Percentiles rank a stretch among this genome's conserved stretches.
Conservation (phyloP, 2,113 vertebrate species). For the Mus pahari region DNA sequence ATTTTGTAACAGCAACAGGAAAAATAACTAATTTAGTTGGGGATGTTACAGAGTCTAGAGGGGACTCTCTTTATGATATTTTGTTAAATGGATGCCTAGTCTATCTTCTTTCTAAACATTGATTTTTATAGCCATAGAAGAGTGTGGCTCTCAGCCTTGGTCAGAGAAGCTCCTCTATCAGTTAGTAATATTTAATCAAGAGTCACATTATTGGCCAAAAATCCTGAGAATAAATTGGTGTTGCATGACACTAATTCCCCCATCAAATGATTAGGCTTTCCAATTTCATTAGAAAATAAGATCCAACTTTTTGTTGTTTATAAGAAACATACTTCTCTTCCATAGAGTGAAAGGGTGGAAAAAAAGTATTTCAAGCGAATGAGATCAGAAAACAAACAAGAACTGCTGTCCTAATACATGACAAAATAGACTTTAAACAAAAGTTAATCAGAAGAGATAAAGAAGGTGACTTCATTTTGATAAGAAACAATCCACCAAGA, state of each 20-base stretch:
- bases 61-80: background rate
- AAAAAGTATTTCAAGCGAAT: background rate
- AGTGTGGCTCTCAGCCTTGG: background rate
- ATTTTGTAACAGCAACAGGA: background rate
- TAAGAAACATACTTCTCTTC: background rate
- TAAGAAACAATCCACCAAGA: background rate
- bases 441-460: background rate
- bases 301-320: background rate
- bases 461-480: background rate
- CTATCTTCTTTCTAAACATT: background rate
- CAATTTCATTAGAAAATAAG: background rate
- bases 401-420: background rate
- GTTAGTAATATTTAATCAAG: background rate
- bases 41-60: background rate
- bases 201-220: background rate
- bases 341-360: background rate
- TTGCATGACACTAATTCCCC: background rate
- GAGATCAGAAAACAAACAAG: background rate
- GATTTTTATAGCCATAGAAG: background rate
- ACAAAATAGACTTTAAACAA: background rate
- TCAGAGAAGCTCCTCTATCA: background rate
- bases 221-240: background rate
- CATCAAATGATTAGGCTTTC: background rate
- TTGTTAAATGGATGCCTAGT: background rate
- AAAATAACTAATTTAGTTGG: background rate